These are phyloP conservation scores for Cossypha niveicapilla DNA, from an alignment of 2,797 vertebrate genomes.

Conservation along the genomic window DNA sequence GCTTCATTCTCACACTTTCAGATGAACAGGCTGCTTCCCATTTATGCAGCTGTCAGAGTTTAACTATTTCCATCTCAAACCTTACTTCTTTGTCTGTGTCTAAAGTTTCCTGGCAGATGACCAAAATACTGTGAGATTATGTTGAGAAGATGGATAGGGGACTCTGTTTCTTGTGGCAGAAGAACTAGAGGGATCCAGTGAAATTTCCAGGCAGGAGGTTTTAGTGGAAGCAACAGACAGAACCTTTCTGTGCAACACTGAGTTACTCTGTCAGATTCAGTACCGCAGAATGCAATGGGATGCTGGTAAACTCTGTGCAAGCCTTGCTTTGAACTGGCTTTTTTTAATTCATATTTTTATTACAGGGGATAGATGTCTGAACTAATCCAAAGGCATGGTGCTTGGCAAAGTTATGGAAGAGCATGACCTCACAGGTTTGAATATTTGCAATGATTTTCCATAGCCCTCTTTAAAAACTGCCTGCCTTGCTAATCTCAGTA, in stretches of 20 bases:
- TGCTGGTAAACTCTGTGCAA: background rate
- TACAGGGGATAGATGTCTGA: background rate
- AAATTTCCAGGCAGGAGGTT: background rate
- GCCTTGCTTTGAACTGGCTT: background rate
- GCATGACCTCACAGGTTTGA: background rate
- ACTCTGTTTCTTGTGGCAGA: background rate
- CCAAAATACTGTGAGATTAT: background rate
- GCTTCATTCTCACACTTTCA: background rate
- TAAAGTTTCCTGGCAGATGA: background rate
- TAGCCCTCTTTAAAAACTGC: background rate
- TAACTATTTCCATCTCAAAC: background rate
- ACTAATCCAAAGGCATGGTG: background rate
- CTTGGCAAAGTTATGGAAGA: background rate
- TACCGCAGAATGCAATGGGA: background rate
- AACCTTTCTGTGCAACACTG: background rate
- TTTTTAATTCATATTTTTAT: conserved; percentile 1
- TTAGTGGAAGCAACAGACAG: background rate
- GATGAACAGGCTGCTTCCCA: background rate
- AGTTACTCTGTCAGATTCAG: background rate
- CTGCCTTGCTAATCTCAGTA: background rate
- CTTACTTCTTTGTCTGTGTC: background rate
- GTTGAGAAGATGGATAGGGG: background rate
- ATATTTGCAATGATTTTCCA: background rate
- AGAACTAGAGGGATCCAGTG: background rate
- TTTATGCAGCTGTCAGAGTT: background rate